These are phyloP conservation scores for Caretta caretta DNA, from an alignment of 2,113 vertebrate species.

Conservation along the genomic window DNA sequence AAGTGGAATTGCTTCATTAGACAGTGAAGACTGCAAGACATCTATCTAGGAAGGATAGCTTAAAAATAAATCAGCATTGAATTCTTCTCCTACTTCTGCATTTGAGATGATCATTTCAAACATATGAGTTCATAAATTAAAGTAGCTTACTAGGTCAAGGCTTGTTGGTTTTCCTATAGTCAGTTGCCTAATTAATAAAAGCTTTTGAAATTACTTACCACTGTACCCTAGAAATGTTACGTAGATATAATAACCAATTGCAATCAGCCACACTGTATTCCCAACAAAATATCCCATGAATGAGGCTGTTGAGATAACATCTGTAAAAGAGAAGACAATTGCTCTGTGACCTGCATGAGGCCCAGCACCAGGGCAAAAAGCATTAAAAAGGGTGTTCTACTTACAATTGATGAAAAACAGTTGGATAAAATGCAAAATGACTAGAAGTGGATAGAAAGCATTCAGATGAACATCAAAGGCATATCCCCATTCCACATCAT, in stretches of 20 bases:
- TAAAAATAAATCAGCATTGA: neutral
- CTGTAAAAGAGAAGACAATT: conserved; percentile 79
- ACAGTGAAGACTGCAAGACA: neutral
- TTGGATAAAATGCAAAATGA: conserved; percentile 97
- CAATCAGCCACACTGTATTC: conserved; percentile 94
- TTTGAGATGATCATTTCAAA: neutral
- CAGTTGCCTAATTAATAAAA: neutral
- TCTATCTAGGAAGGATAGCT: neutral
- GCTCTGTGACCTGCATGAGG: neutral
- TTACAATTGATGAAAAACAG: conserved; percentile 98
- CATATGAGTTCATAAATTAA: neutral
- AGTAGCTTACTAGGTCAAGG: neutral
- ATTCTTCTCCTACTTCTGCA: neutral
- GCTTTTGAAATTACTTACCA: conserved; percentile 80
- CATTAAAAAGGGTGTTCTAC: conserved; percentile 59
- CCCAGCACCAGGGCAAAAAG: neutral
- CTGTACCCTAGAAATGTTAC: conserved; percentile 98
- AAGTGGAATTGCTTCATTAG: neutral
- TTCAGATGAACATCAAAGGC: conserved; percentile 98
- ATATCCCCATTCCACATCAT: conserved; percentile 98
- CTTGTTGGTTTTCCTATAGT: neutral
- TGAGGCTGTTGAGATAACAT: conserved; percentile 89
- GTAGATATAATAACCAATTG: conserved; percentile 96
- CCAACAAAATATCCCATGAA: conserved; percentile 86
- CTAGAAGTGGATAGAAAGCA: conserved; percentile 95